A percentile compares a stretch with the other conserved stretches of the same genome.
Evolutionary conservation across 2,888 invertebrate genomes (phyloP).

Genomic region (Agonum fuliginosum): DNA sequence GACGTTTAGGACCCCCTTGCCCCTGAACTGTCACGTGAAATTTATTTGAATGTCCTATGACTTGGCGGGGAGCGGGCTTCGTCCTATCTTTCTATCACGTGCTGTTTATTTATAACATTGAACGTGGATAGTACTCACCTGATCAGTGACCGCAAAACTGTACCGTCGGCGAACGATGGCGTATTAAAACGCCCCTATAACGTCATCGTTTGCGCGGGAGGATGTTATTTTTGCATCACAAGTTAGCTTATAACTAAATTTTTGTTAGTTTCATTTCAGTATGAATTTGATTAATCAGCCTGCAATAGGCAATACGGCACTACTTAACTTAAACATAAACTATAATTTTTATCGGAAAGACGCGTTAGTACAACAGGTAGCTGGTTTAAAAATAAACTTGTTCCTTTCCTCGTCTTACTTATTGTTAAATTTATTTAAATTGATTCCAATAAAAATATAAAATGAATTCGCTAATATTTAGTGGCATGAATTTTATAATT

Average conservation of each 20-base stretch:
- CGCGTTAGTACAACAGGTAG: background rate
- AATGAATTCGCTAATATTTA: conserved; percentile 11
- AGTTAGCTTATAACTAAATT: conserved; percentile 27
- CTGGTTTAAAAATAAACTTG: background rate
- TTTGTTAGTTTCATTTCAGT: conserved; percentile 19
- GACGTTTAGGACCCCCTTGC: conserved; percentile 1
- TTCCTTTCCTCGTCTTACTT: background rate
- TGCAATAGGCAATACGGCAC: too few relatives aligned
- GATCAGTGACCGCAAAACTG: conserved; percentile 51
- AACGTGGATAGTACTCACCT: conserved; percentile 56
- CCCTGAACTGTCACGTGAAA: conserved; percentile 53
- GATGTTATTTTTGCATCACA: conserved; percentile 24
- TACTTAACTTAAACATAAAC: too few relatives aligned
- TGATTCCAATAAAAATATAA: background rate
- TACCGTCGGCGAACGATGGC: conserved; percentile 16
- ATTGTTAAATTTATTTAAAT: background rate
- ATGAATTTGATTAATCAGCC: background rate
- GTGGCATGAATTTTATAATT: background rate
- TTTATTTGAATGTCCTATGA: conserved; percentile 47
- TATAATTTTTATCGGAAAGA: too few relatives aligned
- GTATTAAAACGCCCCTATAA: background rate
- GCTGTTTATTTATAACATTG: conserved; percentile 50
- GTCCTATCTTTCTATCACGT: conserved; percentile 56
- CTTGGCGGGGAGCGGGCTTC: conserved; percentile 6
- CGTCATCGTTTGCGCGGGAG: conserved; percentile 42